A percentile compares a stretch with the other conserved stretches of the same genome.
Conservation (phyloP, 23 tunicate genomes). For the Trididemnum clinides region DNA sequence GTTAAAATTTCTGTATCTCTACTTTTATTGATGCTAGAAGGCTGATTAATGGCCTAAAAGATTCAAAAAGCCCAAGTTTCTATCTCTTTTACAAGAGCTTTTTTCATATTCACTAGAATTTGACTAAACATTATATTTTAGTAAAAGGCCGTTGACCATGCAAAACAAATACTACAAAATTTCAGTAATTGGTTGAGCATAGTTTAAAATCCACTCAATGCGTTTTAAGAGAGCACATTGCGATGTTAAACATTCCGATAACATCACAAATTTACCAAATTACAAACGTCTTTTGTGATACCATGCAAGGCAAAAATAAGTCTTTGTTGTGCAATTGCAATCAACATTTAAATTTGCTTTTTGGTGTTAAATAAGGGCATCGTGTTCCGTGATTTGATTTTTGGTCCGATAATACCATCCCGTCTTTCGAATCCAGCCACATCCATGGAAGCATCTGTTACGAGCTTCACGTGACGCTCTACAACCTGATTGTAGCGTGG, state of each 20-base stretch:
- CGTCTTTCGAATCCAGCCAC: constrained; percentile 29
- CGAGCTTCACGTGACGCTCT: constrained; percentile 31
- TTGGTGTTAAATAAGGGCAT: constrained; percentile 13
- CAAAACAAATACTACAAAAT: no score
- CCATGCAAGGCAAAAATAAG: no score
- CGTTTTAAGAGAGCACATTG: neutral
- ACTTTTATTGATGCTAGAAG: constrained; percentile 19
- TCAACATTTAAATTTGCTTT: constrained; percentile 1
- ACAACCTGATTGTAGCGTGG: constrained; percentile 17
- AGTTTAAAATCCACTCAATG: no score
- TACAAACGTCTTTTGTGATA: no score
- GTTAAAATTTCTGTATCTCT: constrained; percentile 14
- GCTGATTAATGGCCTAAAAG: constrained; percentile 20
- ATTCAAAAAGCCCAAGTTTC: neutral
- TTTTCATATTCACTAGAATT: no score
- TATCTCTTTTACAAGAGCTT: constrained; percentile 3
- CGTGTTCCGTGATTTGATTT: constrained; percentile 13
- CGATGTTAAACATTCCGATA: no score
- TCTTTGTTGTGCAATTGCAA: no score
- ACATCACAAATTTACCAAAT: no score
- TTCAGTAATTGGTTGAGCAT: no score
- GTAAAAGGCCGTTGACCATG: no score
- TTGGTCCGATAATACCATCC: constrained; percentile 3
- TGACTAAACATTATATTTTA: no score
- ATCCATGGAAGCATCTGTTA: constrained; percentile 22